Conservation (phyloP, 2,888 invertebrate species). For the Alloplasta piceator region DNA sequence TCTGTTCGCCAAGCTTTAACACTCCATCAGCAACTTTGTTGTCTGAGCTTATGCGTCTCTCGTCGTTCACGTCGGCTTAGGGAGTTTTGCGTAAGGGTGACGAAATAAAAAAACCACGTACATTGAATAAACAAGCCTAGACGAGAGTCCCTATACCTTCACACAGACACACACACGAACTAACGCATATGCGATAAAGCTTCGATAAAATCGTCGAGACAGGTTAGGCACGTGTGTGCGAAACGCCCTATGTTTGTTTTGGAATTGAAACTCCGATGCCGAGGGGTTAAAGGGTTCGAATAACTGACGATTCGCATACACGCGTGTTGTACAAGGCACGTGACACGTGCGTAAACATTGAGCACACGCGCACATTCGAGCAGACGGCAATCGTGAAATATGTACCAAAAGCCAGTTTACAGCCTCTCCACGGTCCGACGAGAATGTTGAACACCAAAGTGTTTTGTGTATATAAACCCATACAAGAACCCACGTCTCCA, state of each 20-base stretch:
- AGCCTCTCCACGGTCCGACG: neutral
- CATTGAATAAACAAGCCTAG: constrained; percentile 33
- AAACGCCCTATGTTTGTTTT: constrained; percentile 47
- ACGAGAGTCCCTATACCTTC: neutral
- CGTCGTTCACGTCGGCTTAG: neutral
- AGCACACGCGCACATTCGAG: neutral
- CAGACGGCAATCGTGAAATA: constrained; percentile 30
- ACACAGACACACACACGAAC: neutral
- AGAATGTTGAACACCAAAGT: constrained; percentile 12
- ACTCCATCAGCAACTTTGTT: neutral
- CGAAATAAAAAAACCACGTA: constrained; percentile 13
- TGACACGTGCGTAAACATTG: constrained; percentile 44
- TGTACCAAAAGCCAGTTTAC: neutral
- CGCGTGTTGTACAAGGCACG: constrained; percentile 16
- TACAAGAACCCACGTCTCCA: neutral
- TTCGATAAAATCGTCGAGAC: constrained; percentile 40
- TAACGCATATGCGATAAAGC: neutral
- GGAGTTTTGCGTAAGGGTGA: neutral
- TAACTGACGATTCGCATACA: constrained; percentile 41
- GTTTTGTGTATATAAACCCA: neutral
- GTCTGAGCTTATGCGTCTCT: too few species aligned
- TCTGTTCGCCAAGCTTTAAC: neutral
- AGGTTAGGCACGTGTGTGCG: constrained; percentile 25
- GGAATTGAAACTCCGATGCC: constrained; percentile 38
- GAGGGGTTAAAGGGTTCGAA: constrained; percentile 40